A percentile compares a stretch with the other conserved stretches of the same genome.
Evolutionary conservation across 2,888 invertebrate species (phyloP).

Genomic region (Chymomyza fuscimana): DNA sequence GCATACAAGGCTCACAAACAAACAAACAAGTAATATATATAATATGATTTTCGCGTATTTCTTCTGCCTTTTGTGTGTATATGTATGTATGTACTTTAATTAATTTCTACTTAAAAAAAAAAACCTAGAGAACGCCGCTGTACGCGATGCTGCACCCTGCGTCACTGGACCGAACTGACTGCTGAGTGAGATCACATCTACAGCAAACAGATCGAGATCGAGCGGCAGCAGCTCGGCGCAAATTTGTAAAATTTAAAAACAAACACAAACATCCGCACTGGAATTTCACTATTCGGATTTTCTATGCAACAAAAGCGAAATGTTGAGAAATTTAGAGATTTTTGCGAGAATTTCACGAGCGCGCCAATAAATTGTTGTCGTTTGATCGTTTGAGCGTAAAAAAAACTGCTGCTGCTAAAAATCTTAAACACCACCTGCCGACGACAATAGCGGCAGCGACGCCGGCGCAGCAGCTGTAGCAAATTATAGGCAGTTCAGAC

Average conservation of each 20-base stretch:
- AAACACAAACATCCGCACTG: conserved; percentile 38
- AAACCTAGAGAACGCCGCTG: conserved; percentile 9
- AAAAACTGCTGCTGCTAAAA: conserved; percentile 39
- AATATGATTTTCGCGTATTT: conserved; percentile 44
- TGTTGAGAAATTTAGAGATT: not conserved
- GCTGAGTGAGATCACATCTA: conserved; percentile 51
- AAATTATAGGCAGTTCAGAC: not conserved
- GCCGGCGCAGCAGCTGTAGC: conserved; percentile 66
- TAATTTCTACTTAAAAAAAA: conserved; percentile 42
- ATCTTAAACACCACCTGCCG: conserved; percentile 53
- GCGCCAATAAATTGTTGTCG: conserved; percentile 28
- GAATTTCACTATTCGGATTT: conserved; percentile 62
- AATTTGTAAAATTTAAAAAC: conserved; percentile 42
- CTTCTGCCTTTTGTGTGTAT: conserved; percentile 18
- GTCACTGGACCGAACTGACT: conserved; percentile 25
- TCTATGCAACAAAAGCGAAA: conserved; percentile 30
- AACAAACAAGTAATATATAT: conserved; percentile 34
- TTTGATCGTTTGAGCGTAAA: conserved; percentile 18
- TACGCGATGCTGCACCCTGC: conserved; percentile 15
- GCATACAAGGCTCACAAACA: conserved; percentile 15
- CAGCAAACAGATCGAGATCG: conserved; percentile 7
- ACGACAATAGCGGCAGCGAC: conserved; percentile 45
- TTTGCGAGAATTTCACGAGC: not conserved
- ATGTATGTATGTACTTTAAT: conserved; percentile 41
- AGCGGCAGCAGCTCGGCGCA: conserved; percentile 21